A percentile compares a stretch with the other conserved stretches of the same genome.
Evolutionary conservation across 2,113 vertebrate genomes (phyloP).

Genomic region (Hydrochoerus hydrochaeris): DNA sequence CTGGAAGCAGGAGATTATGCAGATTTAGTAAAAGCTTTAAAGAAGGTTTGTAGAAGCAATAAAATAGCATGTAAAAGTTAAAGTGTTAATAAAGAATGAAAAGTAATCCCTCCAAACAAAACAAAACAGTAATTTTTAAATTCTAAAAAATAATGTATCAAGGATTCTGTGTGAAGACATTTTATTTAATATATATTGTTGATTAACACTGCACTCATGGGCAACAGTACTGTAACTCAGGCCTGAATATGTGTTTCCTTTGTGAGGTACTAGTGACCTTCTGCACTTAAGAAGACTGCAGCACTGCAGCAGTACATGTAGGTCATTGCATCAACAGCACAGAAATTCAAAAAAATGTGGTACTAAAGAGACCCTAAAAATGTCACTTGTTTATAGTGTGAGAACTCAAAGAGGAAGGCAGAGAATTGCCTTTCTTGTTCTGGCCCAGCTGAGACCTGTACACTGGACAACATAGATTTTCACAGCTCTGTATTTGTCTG

Average conservation of each 20-base stretch:
- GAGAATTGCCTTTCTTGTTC: slow-evolving; percentile 20
- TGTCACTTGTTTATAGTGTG: background rate
- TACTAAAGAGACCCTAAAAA: slow-evolving; percentile 28
- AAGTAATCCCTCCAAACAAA: background rate
- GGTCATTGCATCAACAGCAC: background rate
- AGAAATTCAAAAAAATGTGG: background rate
- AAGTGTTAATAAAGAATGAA: background rate
- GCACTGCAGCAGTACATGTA: background rate
- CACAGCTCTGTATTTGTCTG: background rate
- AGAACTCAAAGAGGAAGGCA: slow-evolving; percentile 15
- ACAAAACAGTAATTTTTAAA: background rate
- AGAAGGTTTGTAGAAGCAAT: slow-evolving; percentile 89
- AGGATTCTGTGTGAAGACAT: background rate
- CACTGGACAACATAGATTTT: background rate
- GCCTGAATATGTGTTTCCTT: background rate
- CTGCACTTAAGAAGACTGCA: background rate
- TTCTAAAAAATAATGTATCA: background rate
- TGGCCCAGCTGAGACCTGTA: background rate
- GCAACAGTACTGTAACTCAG: background rate
- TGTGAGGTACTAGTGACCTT: background rate
- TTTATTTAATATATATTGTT: background rate
- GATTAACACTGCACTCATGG: background rate
- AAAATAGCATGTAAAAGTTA: background rate
- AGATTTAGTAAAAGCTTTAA: slow-evolving; percentile 95
- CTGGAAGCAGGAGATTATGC: slow-evolving; percentile 96